Percentiles rank a stretch among this genome's conserved stretches.
These are phyloP conservation scores for Poecilia gillii DNA, from an alignment of 2,797 vertebrate genomes.

Conservation along the genomic window DNA sequence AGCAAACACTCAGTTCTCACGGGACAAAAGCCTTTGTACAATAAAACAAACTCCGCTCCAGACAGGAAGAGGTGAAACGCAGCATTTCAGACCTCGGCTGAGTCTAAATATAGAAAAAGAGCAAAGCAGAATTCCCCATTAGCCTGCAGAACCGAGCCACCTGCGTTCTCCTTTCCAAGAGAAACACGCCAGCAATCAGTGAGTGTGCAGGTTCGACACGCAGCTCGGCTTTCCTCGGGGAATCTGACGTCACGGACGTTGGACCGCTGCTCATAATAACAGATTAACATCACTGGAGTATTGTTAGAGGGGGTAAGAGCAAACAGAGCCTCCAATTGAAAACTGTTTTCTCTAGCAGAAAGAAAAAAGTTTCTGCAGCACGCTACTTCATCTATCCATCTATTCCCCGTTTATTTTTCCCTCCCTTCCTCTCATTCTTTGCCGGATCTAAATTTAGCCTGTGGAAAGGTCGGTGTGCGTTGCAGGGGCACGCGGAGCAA, in stretches of 20 bases:
- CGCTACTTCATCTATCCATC: constrained; percentile 66
- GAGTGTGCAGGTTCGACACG: constrained; percentile 29
- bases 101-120: constrained; percentile 60
- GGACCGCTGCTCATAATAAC: constrained; percentile 48
- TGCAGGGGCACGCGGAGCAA: constrained; percentile 56
- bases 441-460: constrained; percentile 77
- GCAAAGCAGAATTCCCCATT: constrained; percentile 55
- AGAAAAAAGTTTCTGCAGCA: constrained; percentile 49
- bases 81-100: constrained; percentile 54
- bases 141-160: constrained; percentile 56
- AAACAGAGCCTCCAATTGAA: constrained; percentile 54
- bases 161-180: constrained; percentile 68
- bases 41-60: constrained; percentile 48
- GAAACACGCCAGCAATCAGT: constrained; percentile 60
- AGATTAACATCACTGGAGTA: constrained; percentile 68
- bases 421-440: constrained; percentile 84
- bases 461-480: constrained; percentile 78
- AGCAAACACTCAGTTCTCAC: constrained; percentile 13
- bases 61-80: constrained; percentile 64
- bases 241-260: constrained; percentile 61
- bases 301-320: constrained; percentile 65
- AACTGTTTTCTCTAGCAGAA: constrained; percentile 31
- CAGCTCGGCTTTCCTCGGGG: constrained; percentile 53
- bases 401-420: constrained; percentile 65
- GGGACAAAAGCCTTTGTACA: constrained; percentile 30